Conservation (phyloP, 2,888 invertebrate species). For the Ceramica pisi region DNA sequence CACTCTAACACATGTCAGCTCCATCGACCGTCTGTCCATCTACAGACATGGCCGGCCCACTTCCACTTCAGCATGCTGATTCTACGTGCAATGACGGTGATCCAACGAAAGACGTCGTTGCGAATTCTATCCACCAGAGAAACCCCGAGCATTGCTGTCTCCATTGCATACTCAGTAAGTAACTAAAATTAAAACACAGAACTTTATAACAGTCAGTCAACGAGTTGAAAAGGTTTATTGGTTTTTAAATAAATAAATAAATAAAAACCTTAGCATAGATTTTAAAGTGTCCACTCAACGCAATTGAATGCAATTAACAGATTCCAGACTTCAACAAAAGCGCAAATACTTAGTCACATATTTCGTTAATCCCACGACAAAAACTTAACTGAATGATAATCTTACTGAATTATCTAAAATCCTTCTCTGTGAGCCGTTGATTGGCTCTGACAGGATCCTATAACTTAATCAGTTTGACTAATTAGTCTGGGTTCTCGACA, state of each 20-base stretch:
- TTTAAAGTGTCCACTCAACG: not conserved
- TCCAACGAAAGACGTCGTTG: too few relatives aligned
- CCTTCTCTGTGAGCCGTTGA: slow-evolving; percentile 42
- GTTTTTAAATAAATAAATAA: too few relatives aligned
- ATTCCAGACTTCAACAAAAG: not conserved
- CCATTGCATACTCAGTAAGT: too few relatives aligned
- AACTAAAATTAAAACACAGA: too few relatives aligned
- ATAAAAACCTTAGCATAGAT: not conserved
- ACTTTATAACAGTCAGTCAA: too few relatives aligned
- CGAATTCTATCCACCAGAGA: too few relatives aligned
- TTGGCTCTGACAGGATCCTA: slow-evolving; percentile 42
- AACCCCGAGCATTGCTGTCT: too few relatives aligned
- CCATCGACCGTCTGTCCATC: too few relatives aligned
- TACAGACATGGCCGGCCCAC: too few relatives aligned
- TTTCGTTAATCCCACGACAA: not conserved
- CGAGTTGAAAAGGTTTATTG: not conserved
- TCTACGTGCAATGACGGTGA: too few relatives aligned
- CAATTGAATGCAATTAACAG: not conserved
- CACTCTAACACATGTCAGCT: too few relatives aligned
- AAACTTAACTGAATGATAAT: not conserved
- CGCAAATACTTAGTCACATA: not conserved
- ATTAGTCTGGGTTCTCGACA: slow-evolving; percentile 43
- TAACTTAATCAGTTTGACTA: slow-evolving; percentile 58
- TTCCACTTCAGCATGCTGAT: too few relatives aligned
- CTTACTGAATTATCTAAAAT: slow-evolving; percentile 20